phyloP scores from a whole-genome alignment of 2,113 vertebrate genomes.

The Cichladusa arquata region DNA sequence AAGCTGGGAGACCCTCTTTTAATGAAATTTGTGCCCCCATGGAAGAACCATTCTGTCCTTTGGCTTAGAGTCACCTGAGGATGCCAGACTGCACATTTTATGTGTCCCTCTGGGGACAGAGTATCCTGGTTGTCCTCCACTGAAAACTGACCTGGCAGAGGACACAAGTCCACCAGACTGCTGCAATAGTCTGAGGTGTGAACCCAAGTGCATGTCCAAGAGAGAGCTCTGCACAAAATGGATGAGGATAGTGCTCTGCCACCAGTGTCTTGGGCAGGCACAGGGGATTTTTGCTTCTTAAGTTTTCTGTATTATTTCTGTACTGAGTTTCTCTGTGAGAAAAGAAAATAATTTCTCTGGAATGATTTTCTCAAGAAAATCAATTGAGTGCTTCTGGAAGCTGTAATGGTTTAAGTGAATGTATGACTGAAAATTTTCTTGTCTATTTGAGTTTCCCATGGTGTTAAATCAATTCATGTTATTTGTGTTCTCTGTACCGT shows the following conservation, averaged over 20 bases:
- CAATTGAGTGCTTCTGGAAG: neutral
- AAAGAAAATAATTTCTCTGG: neutral
- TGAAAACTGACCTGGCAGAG: neutral
- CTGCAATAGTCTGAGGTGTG: neutral
- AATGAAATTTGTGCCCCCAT: neutral
- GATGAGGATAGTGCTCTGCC: neutral
- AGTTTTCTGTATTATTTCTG: neutral
- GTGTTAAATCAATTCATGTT: slow-evolving; percentile 18
- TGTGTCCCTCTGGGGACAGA: neutral
- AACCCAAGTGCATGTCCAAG: neutral
- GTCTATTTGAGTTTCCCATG: slow-evolving; percentile 1
- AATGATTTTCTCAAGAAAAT: slow-evolving; percentile 30
- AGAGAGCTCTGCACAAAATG: neutral
- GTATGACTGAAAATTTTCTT: neutral
- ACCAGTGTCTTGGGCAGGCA: neutral
- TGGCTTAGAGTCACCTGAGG: neutral
- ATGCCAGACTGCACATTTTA: neutral
- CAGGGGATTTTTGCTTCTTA: neutral
- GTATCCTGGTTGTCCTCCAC: neutral
- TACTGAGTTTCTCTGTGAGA: neutral
- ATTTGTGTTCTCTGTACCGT: neutral
- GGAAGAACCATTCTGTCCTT: neutral
- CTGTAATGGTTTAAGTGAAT: slow-evolving; percentile 2
- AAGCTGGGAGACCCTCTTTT: neutral
- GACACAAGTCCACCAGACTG: neutral